Conservation (phyloP, 1,140 invertebrate genomes). For the Drosophila arawakana region DNA sequence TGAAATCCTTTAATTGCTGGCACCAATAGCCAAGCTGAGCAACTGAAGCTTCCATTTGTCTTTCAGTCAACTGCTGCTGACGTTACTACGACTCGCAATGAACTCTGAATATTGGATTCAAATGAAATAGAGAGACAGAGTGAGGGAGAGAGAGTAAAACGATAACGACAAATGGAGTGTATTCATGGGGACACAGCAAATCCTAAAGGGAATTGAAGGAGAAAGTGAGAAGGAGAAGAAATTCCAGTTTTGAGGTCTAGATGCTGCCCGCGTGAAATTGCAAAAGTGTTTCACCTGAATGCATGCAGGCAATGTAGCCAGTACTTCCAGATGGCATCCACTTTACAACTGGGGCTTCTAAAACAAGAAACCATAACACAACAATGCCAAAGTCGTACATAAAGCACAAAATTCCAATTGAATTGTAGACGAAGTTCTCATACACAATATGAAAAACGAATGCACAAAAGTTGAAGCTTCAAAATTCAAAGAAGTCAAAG, state of each 20-base stretch:
- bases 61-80: constrained; percentile 61
- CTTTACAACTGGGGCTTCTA: constrained; percentile 25
- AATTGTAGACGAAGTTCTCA: constrained; percentile 1
- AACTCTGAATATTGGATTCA: constrained; percentile 21
- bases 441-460: not conserved
- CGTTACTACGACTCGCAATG: constrained; percentile 39
- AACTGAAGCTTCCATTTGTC: constrained; percentile 69
- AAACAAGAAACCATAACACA: constrained; percentile 48
- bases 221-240: not conserved
- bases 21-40: constrained; percentile 61
- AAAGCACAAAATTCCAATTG: constrained; percentile 23
- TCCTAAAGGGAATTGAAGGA: not conserved
- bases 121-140: not conserved
- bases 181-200: no score
- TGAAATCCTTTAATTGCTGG: constrained; percentile 79
- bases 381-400: constrained; percentile 32
- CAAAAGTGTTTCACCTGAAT: constrained; percentile 79
- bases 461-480: no score
- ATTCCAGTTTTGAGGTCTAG: constrained; percentile 28
- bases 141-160: not conserved
- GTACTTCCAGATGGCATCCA: constrained; percentile 44
- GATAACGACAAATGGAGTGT: no score
- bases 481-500: no score
- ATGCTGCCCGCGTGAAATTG: constrained; percentile 74
- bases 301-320: constrained; percentile 38